A percentile compares a stretch with the other conserved stretches of the same genome.
phyloP scores from a whole-genome alignment of 2,888 invertebrate genomes.

The Neoaliturus tenellus region DNA sequence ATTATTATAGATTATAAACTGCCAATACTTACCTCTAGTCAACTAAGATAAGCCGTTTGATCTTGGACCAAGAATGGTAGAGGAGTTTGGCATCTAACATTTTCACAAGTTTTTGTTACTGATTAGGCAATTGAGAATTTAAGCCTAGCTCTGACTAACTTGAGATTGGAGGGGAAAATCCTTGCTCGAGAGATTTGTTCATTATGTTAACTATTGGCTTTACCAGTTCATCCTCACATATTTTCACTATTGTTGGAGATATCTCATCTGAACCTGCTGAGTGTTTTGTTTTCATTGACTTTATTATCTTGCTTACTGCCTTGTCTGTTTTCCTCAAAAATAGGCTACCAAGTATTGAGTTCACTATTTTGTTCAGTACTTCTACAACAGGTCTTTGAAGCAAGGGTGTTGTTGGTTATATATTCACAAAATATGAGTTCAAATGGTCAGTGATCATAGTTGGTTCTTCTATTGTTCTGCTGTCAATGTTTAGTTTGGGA shows the following conservation, averaged over 20 bases:
- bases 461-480: neutral
- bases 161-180: neutral
- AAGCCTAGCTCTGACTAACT: neutral
- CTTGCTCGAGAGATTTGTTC: slow-evolving; percentile 11
- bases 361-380: neutral
- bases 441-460: neutral
- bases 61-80: too few relatives aligned
- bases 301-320: too few relatives aligned
- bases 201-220: neutral
- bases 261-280: too few relatives aligned
- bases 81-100: too few relatives aligned
- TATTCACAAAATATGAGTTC: neutral
- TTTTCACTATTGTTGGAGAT: neutral
- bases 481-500: neutral
- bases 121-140: neutral
- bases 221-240: neutral
- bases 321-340: neutral
- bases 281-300: too few relatives aligned
- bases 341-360: neutral
- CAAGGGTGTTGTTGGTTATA: neutral
- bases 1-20: too few relatives aligned
- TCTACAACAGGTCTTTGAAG: neutral
- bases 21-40: too few relatives aligned
- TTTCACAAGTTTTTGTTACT: too few relatives aligned
- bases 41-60: too few relatives aligned